A percentile compares a stretch with the other conserved stretches of the same genome.
Evolutionary conservation across 2,888 invertebrate species (phyloP).

Genomic region (Cryptocephalus primarius): DNA sequence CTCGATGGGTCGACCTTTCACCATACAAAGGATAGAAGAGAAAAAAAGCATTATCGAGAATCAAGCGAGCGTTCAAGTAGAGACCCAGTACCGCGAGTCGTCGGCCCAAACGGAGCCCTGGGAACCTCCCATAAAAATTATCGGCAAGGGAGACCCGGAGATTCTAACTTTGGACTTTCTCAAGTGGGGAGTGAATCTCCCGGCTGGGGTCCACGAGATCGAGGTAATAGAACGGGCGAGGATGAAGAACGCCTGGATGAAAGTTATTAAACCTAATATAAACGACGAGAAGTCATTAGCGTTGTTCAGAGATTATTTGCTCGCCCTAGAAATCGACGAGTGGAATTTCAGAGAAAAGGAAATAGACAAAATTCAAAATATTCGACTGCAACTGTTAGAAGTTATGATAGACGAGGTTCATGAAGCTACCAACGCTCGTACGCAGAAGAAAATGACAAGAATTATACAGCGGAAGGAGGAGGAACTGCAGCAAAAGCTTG

Average conservation of each 20-base stretch:
- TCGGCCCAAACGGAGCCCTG: conserved; percentile 70
- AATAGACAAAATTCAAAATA: conserved; percentile 58
- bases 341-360: conserved; percentile 75
- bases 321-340: conserved; percentile 70
- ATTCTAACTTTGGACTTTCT: conserved; percentile 48
- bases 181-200: conserved; percentile 43
- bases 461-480: conserved; percentile 42
- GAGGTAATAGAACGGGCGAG: conserved; percentile 59
- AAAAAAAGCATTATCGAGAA: neutral
- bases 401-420: conserved; percentile 47
- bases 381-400: conserved; percentile 59
- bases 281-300: conserved; percentile 46
- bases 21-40: conserved; percentile 15
- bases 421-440: conserved; percentile 35
- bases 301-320: conserved; percentile 52
- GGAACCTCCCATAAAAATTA: conserved; percentile 52
- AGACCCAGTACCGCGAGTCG: conserved; percentile 64
- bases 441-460: conserved; percentile 41
- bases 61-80: conserved; percentile 31
- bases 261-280: conserved; percentile 43
- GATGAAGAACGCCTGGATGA: conserved; percentile 53
- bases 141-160: conserved; percentile 45
- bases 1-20: conserved; percentile 7
- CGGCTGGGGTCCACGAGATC: conserved; percentile 50
- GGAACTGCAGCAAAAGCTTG: conserved; percentile 46